Evolutionary conservation across 1,140 invertebrate species (phyloP), one percentile per base, ranked within the genome.

Genomic region (Eciton burchellii): DNA sequence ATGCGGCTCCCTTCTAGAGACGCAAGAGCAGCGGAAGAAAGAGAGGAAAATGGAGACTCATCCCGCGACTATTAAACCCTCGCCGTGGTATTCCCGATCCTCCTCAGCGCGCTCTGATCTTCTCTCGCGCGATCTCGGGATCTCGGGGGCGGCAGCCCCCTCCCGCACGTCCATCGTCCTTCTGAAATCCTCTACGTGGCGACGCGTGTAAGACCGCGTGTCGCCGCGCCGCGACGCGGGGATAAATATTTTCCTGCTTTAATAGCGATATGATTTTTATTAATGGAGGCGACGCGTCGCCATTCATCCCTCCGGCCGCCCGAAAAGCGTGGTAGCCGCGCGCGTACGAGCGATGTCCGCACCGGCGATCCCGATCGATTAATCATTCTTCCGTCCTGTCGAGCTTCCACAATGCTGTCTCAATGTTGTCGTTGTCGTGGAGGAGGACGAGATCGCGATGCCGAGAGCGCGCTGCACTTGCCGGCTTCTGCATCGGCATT

Each of bases 261-360:
- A 90, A 92, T 87, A 90, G 90, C 83, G 72, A 86, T 89, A 90
- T 89, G 90, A 92, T 92, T 91, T 92, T 93, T 93, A 93, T 93
- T 93, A 91, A 93, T 92, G 91, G 82, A 70, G 62, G 21, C 24
- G 11, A 12, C 14, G 54, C 43, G 21, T 47, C 82, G 41, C 41
- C 52, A 35, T 35, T 76, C 70, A 76, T 88, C 83, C 85, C 49
- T 68, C 65, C 54, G 19, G 29, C 16, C 49, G 14, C 56, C 59
- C 49, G 65, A 60, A 35, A 35, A 35, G 45, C 65, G 56, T 52
- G 68, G 57, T 86, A 83, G 84, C 73, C 57, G 60, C 52, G 73
- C 68, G 62, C 66, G 77, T 56, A 29, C 16, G 57, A 62, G 41
- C 56, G 82, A 81, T 83, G 82, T 79, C 59, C 59, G 52, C 77